These are phyloP conservation scores for Tipula vernalis DNA, from an alignment of 2,888 invertebrate genomes.

Conservation along the genomic window DNA sequence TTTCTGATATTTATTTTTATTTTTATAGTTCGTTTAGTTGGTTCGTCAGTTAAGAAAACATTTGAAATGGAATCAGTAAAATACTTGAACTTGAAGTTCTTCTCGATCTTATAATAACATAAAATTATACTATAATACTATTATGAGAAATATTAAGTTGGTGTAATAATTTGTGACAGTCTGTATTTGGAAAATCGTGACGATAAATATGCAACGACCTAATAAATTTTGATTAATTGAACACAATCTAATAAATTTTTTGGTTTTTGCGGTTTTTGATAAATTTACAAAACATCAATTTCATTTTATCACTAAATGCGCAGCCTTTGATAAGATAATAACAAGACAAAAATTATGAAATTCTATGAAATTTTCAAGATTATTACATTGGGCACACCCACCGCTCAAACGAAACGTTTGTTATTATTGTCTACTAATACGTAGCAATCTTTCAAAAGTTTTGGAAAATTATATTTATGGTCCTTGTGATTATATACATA, in stretches of 20 bases:
- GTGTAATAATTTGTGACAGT: not conserved
- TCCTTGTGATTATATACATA: no score
- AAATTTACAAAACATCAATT: not conserved
- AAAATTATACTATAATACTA: not conserved
- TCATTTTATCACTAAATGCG: not conserved
- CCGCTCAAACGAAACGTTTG: no score
- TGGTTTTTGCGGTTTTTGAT: not conserved
- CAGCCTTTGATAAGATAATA: not conserved
- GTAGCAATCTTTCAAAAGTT: no score
- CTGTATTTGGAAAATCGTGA: not conserved
- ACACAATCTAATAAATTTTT: not conserved
- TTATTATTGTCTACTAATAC: no score
- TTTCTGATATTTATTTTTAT: not conserved
- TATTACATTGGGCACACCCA: no score
- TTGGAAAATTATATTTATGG: no score
- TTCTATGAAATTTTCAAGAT: not conserved
- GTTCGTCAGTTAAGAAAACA: not conserved
- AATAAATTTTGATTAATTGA: not conserved
- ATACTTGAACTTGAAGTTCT: not conserved
- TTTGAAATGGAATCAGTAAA: not conserved
- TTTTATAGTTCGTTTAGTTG: not conserved
- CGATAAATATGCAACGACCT: not conserved
- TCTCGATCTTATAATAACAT: not conserved
- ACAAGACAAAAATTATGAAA: not conserved
- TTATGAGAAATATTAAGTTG: not conserved